Evolutionary conservation across 2,888 invertebrate species (phyloP).

Genomic region (Polyommatus icarus): DNA sequence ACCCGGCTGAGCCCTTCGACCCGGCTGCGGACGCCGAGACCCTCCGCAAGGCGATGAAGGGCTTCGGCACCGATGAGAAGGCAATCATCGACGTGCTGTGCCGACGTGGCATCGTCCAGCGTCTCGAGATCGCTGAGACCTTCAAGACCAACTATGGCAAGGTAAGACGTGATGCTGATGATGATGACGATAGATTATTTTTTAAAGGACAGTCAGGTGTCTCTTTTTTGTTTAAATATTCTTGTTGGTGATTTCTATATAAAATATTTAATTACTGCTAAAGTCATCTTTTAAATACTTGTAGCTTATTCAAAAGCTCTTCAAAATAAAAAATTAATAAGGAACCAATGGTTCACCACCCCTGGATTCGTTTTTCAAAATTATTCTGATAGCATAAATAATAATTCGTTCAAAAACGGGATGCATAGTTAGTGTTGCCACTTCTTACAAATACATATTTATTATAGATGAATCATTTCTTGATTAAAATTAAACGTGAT

Average conservation of each 20-base stretch:
- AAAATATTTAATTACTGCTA: background rate
- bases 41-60: conserved; percentile 95
- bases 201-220: background rate
- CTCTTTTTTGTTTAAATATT: background rate
- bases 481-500: background rate
- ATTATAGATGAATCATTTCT: conserved; percentile 23
- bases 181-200: background rate
- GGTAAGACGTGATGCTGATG: conserved; percentile 66
- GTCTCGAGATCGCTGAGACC: conserved; percentile 93
- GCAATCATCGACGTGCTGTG: conserved; percentile 94
- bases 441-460: background rate
- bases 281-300: background rate
- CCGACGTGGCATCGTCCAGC: conserved; percentile 92
- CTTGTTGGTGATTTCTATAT: background rate
- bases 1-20: conserved; percentile 92
- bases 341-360: background rate
- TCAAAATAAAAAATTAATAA: background rate
- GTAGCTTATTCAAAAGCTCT: background rate
- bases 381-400: background rate
- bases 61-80: conserved; percentile 94
- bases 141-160: conserved; percentile 96
- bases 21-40: conserved; percentile 91
- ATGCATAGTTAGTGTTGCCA: background rate
- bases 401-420: background rate
- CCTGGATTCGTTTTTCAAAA: conserved; percentile 1